Evolutionary conservation across 2,113 vertebrate genomes (phyloP), one percentile per base, ranked within the genome.

Genomic region (Triplophysa tibetana): DNA sequence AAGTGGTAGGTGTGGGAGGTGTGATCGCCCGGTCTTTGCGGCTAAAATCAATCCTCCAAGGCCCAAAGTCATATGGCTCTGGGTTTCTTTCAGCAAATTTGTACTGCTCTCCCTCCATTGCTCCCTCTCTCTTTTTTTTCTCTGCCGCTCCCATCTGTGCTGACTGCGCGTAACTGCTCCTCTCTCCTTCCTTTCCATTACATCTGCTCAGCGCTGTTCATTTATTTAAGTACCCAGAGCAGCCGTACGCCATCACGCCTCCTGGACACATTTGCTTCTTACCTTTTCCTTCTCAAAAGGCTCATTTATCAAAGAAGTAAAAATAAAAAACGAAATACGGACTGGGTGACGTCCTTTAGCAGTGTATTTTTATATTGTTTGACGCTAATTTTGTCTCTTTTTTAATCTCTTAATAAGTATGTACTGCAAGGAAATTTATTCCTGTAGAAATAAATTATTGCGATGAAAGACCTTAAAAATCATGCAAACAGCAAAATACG

Each of bases 161-260:
- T 85, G 83, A 85, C 83, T 79, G 50, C 60, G 83, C 77, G 60
- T 62, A 84, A 77, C 77, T 65, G 52, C 78, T 85, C 19, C 62
- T 81, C 80, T 78, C 69, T 38, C 21, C 58, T 75, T 75, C 63
- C 68, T 75, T 75, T 64, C 69, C 78, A 80, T 83, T 83, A 83
- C 73, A 60, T 85, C 81, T 81, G 78, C 75, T 81, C 81, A 23
- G 38, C 13, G 68, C 63, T 80, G 74, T 69, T 78, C 70, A 56
- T 79, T 79, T 72, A 79, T 76, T 70, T 24, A 68, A 72, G 70
- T 77, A 72, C 76, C 79, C 61, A 79, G 61, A 45, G 29, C 45
- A 58, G 52, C 8, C 83, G n/a, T 67, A 43, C 33, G 41, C 52
- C 76, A 68, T 76, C 56, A 60, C 50, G 9, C 60, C 60, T 17